phyloP scores from a whole-genome alignment of 2,113 vertebrate genomes.

The Bungarus multicinctus region DNA sequence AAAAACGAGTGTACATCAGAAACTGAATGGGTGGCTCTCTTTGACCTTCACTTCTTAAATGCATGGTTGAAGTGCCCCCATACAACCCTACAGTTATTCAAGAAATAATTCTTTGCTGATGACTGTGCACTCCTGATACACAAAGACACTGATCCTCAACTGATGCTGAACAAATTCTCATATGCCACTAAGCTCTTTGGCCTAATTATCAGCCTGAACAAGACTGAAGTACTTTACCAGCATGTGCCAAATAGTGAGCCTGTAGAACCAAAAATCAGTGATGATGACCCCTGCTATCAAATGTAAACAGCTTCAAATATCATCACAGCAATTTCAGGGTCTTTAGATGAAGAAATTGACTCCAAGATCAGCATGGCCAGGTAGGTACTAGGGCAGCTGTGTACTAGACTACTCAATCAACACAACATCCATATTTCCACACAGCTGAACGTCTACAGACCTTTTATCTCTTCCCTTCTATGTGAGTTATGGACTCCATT shows the following conservation, averaged over 20 bases:
- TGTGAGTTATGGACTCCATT: not conserved
- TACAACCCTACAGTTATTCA: not conserved
- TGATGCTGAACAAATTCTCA: not conserved
- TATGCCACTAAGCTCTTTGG: not conserved
- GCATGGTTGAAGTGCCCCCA: not conserved
- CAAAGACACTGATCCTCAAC: not conserved
- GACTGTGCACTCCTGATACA: not conserved
- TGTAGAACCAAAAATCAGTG: not conserved
- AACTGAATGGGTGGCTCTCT: not conserved
- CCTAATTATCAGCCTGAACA: not conserved
- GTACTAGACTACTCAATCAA: not conserved
- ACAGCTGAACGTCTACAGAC: not conserved
- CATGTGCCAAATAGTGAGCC: not conserved
- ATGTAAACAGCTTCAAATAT: not conserved
- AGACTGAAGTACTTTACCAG: not conserved
- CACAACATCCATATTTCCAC: not conserved
- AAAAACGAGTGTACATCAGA: not conserved
- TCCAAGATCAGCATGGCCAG: not conserved
- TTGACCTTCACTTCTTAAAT: not conserved
- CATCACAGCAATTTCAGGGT: not conserved
- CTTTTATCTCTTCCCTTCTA: not conserved
- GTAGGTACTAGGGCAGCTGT: not conserved
- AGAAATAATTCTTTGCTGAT: not conserved
- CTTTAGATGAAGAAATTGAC: not conserved
- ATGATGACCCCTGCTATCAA: not conserved